A percentile compares a stretch with the other conserved stretches of the same genome.
Evolutionary conservation across 2,888 invertebrate genomes (phyloP).

Genomic region (Omphaloscelis lunosa): DNA sequence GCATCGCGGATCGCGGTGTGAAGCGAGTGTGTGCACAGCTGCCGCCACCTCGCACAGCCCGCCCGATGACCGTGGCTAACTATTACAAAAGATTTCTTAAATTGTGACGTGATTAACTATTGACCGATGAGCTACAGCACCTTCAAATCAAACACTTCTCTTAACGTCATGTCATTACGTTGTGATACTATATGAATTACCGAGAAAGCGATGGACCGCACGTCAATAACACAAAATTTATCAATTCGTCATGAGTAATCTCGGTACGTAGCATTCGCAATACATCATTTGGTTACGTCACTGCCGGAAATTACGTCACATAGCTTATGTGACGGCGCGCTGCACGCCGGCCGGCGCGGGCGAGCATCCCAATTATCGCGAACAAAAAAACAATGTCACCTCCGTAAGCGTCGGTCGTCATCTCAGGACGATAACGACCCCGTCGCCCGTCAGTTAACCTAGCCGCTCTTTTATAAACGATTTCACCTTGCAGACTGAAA

Average conservation of each 20-base stretch:
- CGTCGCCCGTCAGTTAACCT: slow-evolving; percentile 69
- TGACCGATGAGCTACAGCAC: slow-evolving; percentile 44
- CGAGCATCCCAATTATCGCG: slow-evolving; percentile 71
- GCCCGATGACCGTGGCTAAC: slow-evolving; percentile 73
- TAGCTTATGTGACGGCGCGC: slow-evolving; percentile 48
- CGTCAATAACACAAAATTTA: slow-evolving; percentile 48
- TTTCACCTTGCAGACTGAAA: slow-evolving; percentile 53
- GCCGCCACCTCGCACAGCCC: slow-evolving; percentile 66
- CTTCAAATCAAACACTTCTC: slow-evolving; percentile 29
- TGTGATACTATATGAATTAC: slow-evolving; percentile 13
- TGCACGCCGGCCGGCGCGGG: slow-evolving; percentile 64
- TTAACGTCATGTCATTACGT: slow-evolving; percentile 55
- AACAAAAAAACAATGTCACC: slow-evolving; percentile 78
- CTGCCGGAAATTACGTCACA: slow-evolving; percentile 72
- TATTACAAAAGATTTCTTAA: slow-evolving; percentile 68
- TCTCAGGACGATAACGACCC: slow-evolving; percentile 74
- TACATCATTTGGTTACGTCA: slow-evolving; percentile 62
- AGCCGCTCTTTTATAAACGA: slow-evolving; percentile 59
- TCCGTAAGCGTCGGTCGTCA: slow-evolving; percentile 67
- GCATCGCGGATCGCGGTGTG: slow-evolving; percentile 53
- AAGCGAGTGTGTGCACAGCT: slow-evolving; percentile 76
- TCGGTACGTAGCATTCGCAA: slow-evolving; percentile 55
- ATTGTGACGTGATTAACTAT: slow-evolving; percentile 58
- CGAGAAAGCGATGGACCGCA: slow-evolving; percentile 18
- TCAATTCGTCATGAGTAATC: slow-evolving; percentile 65